Evolutionary conservation across 2,888 invertebrate species (phyloP).

Genomic region (Chymomyza procnemis): DNA sequence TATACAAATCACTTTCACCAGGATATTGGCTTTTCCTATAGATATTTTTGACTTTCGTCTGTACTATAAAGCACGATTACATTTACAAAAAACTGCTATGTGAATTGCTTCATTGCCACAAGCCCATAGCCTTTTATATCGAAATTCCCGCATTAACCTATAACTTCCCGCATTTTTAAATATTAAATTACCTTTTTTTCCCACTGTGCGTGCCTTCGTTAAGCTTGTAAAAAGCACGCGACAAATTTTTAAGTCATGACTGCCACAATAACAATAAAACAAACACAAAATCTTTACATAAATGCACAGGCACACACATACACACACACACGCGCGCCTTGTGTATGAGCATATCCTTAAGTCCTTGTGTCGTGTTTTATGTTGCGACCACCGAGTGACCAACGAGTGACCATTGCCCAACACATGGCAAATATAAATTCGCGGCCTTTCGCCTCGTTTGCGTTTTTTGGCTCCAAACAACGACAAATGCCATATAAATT

Average conservation of each 20-base stretch:
- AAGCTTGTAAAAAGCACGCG: constrained; percentile 43
- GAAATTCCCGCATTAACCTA: too few species aligned
- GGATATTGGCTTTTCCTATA: too few species aligned
- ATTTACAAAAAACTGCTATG: too few species aligned
- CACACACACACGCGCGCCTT: not conserved
- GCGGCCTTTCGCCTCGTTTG: constrained; percentile 39
- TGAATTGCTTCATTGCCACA: too few species aligned
- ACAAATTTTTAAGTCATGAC: constrained; percentile 72
- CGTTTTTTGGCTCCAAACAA: constrained; percentile 37
- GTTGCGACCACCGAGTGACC: not conserved
- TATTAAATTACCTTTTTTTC: too few species aligned
- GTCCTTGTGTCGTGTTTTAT: constrained; percentile 40
- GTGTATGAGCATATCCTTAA: constrained; percentile 55
- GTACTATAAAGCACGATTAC: too few species aligned
- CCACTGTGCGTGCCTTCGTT: not conserved
- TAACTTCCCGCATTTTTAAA: too few species aligned
- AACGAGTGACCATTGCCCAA: constrained; percentile 38
- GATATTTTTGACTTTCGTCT: too few species aligned
- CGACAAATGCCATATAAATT: constrained; percentile 72
- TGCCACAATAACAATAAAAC: constrained; percentile 72
- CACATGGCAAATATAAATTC: constrained; percentile 71
- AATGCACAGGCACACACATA: not conserved
- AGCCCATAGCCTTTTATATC: too few species aligned
- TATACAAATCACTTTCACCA: too few species aligned
- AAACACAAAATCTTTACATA: constrained; percentile 35